phyloP scores from a whole-genome alignment of 2,888 invertebrate species.

The Hoplodrina ambigua region DNA sequence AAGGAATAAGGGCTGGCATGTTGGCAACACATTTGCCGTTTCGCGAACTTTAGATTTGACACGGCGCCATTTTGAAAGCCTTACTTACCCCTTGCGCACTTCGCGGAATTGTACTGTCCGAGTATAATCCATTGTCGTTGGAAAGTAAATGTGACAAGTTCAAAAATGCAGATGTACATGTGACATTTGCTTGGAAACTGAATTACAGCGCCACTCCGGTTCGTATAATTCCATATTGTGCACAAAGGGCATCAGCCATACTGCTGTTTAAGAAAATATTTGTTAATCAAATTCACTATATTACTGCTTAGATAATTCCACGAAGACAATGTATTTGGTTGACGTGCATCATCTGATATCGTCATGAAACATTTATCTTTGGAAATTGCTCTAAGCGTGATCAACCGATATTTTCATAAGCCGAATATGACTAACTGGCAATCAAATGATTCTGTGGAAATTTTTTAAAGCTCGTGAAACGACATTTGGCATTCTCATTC shows the following conservation, averaged over 20 bases:
- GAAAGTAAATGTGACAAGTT: too few relatives aligned
- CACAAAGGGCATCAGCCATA: not conserved
- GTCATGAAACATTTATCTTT: too few relatives aligned
- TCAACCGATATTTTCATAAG: too few relatives aligned
- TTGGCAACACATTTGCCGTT: slow-evolving; percentile 39
- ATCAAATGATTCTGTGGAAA: too few relatives aligned
- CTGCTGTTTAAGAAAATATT: slow-evolving; percentile 15
- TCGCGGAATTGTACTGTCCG: not conserved
- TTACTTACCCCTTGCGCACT: not conserved
- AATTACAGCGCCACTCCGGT: not conserved
- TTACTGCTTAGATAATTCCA: slow-evolving; percentile 21
- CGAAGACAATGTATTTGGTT: slow-evolving; percentile 26
- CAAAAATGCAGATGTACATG: too few relatives aligned
- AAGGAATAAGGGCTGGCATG: slow-evolving; percentile 1
- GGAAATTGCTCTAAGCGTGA: too few relatives aligned
- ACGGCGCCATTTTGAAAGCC: slow-evolving; percentile 20
- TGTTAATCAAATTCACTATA: slow-evolving; percentile 22
- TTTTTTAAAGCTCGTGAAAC: too few relatives aligned
- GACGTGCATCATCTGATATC: slow-evolving; percentile 1
- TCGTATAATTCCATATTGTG: not conserved
- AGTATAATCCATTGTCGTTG: too few relatives aligned
- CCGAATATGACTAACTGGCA: too few relatives aligned
- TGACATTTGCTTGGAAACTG: too few relatives aligned
- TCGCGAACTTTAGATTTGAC: slow-evolving; percentile 1
- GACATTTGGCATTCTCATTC: too few relatives aligned